These are phyloP conservation scores for Trinectes maculatus DNA, from an alignment of 2,113 vertebrate genomes.

Conservation along the genomic window DNA sequence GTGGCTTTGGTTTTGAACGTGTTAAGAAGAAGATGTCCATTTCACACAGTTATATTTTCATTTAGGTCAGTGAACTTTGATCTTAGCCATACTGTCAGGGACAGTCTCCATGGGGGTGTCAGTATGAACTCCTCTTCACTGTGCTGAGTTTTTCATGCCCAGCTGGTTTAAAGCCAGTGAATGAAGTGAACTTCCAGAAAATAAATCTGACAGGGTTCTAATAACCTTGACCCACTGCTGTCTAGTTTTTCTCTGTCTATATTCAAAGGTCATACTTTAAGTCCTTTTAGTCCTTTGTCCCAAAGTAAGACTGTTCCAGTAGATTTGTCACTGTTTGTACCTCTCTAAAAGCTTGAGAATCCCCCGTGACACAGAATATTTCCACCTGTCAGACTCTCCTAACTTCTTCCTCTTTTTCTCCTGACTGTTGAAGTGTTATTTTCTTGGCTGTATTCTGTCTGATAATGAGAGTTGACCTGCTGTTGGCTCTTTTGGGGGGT, in stretches of 20 bases:
- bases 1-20: too few species aligned
- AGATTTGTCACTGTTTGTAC: neutral
- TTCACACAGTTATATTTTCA: too few species aligned
- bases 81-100: neutral
- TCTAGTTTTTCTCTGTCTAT: neutral
- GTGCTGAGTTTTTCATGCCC: neutral
- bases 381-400: neutral
- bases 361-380: neutral
- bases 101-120: neutral
- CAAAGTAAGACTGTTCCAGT: neutral
- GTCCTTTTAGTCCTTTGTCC: neutral
- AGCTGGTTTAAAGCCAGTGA: neutral
- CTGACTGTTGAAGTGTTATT: neutral
- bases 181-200: neutral
- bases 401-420: neutral
- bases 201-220: neutral
- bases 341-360: neutral
- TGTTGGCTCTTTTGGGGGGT: neutral
- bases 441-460: neutral
- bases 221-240: neutral
- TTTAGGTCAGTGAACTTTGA: neutral
- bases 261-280: neutral
- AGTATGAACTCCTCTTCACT: neutral
- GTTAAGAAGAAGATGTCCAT: too few species aligned
- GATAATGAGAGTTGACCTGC: conserved; percentile 1